phyloP scores from a whole-genome alignment of 2,113 vertebrate species.

The Tyrannus savana region DNA sequence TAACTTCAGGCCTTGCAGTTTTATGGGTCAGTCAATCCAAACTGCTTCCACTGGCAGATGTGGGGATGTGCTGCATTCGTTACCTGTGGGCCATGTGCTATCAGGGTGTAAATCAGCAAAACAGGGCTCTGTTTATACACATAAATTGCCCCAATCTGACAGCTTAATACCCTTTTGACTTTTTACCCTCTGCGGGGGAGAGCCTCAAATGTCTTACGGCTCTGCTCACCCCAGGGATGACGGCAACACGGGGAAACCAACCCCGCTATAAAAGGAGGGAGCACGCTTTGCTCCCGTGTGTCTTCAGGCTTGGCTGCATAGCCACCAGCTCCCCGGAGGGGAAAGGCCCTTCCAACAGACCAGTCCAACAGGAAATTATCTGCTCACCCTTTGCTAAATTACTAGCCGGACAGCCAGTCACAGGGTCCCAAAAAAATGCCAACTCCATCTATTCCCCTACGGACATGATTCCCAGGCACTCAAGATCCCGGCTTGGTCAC shows the following conservation, averaged over 20 bases:
- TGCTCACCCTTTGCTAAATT: conserved; percentile 54
- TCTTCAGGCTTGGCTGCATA: conserved; percentile 61
- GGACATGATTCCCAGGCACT: conserved; percentile 52
- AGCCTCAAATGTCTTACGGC: conserved; percentile 48
- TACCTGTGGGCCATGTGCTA: conserved; percentile 70
- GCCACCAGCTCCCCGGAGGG: conserved; percentile 37
- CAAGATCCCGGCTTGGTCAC: not conserved
- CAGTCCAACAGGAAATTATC: conserved; percentile 67
- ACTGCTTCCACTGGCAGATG: conserved; percentile 67
- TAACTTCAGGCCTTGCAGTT: conserved; percentile 65
- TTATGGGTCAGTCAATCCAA: conserved; percentile 74
- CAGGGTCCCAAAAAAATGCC: conserved; percentile 41
- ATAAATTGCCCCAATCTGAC: conserved; percentile 71
- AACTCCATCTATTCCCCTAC: conserved; percentile 28
- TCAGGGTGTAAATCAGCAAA: conserved; percentile 71
- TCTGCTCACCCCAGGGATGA: not conserved
- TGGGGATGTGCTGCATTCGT: conserved; percentile 51
- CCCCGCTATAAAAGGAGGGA: conserved; percentile 38
- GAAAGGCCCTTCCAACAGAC: conserved; percentile 53
- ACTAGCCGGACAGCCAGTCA: conserved; percentile 16
- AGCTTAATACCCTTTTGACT: conserved; percentile 74
- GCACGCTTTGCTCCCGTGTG: not conserved
- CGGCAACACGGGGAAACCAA: not conserved
- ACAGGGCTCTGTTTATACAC: conserved; percentile 67
- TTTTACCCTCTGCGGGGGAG: conserved; percentile 64